phyloP scores from a whole-genome alignment of 2,113 vertebrate genomes.

The Abramis brama region DNA sequence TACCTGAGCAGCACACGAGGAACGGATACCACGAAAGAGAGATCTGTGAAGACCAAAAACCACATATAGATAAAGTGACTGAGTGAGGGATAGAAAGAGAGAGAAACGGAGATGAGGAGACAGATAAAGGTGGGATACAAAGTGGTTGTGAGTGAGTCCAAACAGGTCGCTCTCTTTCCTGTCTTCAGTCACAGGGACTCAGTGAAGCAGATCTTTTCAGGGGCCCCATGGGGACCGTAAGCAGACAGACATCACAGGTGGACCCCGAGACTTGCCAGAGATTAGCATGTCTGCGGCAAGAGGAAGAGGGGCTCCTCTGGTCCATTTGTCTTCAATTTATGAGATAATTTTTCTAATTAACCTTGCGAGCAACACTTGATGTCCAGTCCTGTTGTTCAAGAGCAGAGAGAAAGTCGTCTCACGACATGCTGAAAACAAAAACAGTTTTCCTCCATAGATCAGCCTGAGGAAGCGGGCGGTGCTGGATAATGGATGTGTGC shows the following conservation, averaged over 20 bases:
- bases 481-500: slow-evolving; percentile 21
- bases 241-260: slow-evolving; percentile 86
- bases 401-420: slow-evolving; percentile 46
- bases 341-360: slow-evolving; percentile 98
- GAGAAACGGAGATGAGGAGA: slow-evolving; percentile 1
- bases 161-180: slow-evolving; percentile 61
- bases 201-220: slow-evolving; percentile 73
- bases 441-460: slow-evolving; percentile 18
- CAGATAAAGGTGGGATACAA: slow-evolving; percentile 10
- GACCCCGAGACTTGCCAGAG: slow-evolving; percentile 77
- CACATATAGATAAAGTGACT: slow-evolving; percentile 10
- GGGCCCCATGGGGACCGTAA: slow-evolving; percentile 74
- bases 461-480: slow-evolving; percentile 4
- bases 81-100: slow-evolving; percentile 20
- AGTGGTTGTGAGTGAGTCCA: slow-evolving; percentile 36
- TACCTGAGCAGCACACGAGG: slow-evolving; percentile 57
- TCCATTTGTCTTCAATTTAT: slow-evolving; percentile 78
- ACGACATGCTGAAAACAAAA: background rate
- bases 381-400: slow-evolving; percentile 61
- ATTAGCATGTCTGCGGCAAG: slow-evolving; percentile 81
- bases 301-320: slow-evolving; percentile 60
- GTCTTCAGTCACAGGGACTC: slow-evolving; percentile 64
- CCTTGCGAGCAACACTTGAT: slow-evolving; percentile 79
- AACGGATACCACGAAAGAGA: background rate
- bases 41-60: slow-evolving; percentile 45